Evolutionary conservation across 2,797 vertebrate species (phyloP), one percentile per base, ranked within the genome.

Genomic region (Stomatorhinus walkeri): DNA sequence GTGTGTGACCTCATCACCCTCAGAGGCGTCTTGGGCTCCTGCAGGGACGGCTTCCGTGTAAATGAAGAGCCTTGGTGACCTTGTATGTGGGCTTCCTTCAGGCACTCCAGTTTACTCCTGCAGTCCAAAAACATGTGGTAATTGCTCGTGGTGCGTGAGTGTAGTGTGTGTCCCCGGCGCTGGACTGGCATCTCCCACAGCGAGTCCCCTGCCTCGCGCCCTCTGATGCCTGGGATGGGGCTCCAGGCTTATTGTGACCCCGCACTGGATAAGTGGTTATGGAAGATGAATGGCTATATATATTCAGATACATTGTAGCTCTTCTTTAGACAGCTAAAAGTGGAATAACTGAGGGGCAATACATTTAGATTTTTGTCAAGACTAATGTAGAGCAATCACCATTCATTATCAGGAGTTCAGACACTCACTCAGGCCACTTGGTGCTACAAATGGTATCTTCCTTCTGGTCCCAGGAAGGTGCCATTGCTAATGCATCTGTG

Each of bases 281-380:
- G 76, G 76, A 81, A 43, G 76, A 81, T 81, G 76, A 46, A 46
- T 81, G 40, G 76, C 76, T 81, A 46, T 81, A 81, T 46, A 81
- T 81, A 81, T 81, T 46, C 76, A 46, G 16, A 81, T 46, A 81
- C 6, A 81, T 81, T 81, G 22, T 22, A 81, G 36, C 19, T 81
- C 76, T 72, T 72, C 68, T 72, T 72, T 40, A 72, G 68, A 40
- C 22, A 72, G 28, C 68, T 72, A 72, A 46, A 81, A 81, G 76
- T 81, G 19, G 36, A 81, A 46, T 81, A 46, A 81, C 76, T 81
- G 40, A 81, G 19, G 76, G 76, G 76, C 76, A 81, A 46, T n/a
- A 46, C 76, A 81, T 81, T 81, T n/a, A 81, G 16, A 81, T 81
- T 81, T 81, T 46, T 81, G 76, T 81, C 76, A 46, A 81, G 76